Evolutionary conservation across 2,797 vertebrate species (phyloP), one percentile per base, ranked within the genome.

Genomic region (Enteromius paludinosus): DNA sequence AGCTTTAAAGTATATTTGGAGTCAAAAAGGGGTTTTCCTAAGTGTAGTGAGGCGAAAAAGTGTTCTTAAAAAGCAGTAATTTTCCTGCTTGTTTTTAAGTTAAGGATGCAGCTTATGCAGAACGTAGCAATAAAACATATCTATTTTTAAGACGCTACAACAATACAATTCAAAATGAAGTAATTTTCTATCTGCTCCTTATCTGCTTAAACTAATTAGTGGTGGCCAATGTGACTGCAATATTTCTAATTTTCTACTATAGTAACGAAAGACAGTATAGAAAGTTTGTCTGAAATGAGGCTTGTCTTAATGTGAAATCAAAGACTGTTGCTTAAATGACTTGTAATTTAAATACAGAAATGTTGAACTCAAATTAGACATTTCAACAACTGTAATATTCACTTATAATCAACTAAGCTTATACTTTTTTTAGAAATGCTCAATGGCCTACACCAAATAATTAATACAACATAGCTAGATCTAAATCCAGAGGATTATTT

Each of bases 1-100:
- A 47, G 68, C 54, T 80, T 23, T 7, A 47, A 80, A 61, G 8
- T 28, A 80, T 70, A 71, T 80, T 23, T 30, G 18, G 14, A 76
- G 23, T 45, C 5, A 3, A 28, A 62, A 76, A 43, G 1, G 56
- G 9, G 5, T 43, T 75, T 15, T 17, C 5, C 2, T 41, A 43
- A 75, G 35, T 25, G 35, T 59, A n/a, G 6, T 15, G 10, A 45
- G 7, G 4, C 0, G 3, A 4, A 17, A 69, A 70, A 28, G 3
- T 25, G 1, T 47, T 1, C 25, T 70, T 18, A 45, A 70, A 28
- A 43, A 20, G n/a, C n/a, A n/a, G n/a, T n/a, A 8, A 20, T 49
- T 52, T 72, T 54, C 10, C 47, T n/a, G 18, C 47, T n/a, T 35
- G 5, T 54, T 54, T 72, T 47, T 25, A 77, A 47, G 18, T 52